A percentile compares a stretch with the other conserved stretches of the same genome.
These are phyloP conservation scores for Apogon hyalosoma DNA, from an alignment of 2,797 vertebrate species.

Conservation along the genomic window DNA sequence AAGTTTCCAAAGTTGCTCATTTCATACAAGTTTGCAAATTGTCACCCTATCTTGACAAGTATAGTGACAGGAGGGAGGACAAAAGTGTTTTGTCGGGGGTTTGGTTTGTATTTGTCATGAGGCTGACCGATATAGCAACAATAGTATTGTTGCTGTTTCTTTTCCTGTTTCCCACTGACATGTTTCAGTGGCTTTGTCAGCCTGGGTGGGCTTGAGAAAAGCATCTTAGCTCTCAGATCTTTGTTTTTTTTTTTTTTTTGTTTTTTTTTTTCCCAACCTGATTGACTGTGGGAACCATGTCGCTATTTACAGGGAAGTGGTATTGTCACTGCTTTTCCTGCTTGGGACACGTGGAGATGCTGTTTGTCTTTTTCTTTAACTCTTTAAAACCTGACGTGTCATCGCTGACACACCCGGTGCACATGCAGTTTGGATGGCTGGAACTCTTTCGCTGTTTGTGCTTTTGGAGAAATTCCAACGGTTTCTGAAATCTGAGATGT, in stretches of 20 bases:
- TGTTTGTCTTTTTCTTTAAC: too few species aligned
- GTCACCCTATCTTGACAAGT: background rate
- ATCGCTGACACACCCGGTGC: too few species aligned
- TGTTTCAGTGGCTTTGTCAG: conserved; percentile 63
- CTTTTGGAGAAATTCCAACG: too few species aligned
- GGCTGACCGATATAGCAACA: conserved; percentile 64
- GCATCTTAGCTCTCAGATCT: conserved; percentile 35
- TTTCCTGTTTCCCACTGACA: conserved; percentile 73
- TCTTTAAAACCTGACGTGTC: too few species aligned
- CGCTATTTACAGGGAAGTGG: conserved; percentile 40
- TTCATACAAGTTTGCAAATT: background rate
- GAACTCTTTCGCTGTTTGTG: too few species aligned
- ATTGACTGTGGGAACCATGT: conserved; percentile 61
- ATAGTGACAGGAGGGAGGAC: background rate
- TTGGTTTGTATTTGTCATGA: conserved; percentile 38
- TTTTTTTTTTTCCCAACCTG: conserved; percentile 10
- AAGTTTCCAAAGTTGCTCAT: too few species aligned
- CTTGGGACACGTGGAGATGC: conserved; percentile 5
- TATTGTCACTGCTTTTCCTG: conserved; percentile 38
- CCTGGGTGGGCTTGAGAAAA: conserved; percentile 49
- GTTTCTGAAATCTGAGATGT: too few species aligned
- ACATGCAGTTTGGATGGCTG: too few species aligned
- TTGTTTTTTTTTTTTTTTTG: conserved; percentile 3
- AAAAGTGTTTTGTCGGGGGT: conserved; percentile 19
- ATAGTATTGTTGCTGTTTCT: conserved; percentile 54